Base-by-base conservation (phyloP, 1,140 invertebrate genomes). In the Melanaphis sacchari region DNA sequence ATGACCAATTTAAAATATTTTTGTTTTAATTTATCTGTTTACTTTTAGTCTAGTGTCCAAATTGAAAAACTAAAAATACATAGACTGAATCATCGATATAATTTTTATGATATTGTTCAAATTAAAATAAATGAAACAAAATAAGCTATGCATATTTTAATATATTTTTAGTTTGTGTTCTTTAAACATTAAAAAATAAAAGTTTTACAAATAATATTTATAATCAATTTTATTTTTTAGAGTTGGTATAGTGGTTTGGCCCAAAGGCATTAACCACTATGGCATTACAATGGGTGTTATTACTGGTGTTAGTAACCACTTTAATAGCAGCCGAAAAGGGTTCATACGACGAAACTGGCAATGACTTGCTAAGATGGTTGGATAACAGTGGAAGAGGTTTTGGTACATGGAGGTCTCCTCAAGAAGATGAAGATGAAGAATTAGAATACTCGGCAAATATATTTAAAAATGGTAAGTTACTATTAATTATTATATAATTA, bases 241-340 rank as follows among this genome's bases (percentile, higher is more conserved):
- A 54, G 11, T 54, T 49, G n/a, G 24, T 36, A 36, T 40, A 91
- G 90, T 93, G 91, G 91, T 82, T 82, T 54, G 81, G 76, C 91
- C 66, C 26, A 84, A 40, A 84, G 66, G 91, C 76, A 84, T 85
- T 40, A 81, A 82, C 59, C 91, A 93, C 46, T 84, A 93, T 93
- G 91, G 52, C 91, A 84, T 36, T 85, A 40, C 91, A 84, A 40
- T 93, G 91, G 91, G 46, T 93, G 46, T 40, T 93, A 84, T 52
- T 93, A 31, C 36, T 93, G 15, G 91, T 49, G 31, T 54, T 93
- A 40, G 91, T 84, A 22, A 85, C 91, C 26, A 93, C 91, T 31
- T 6, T 93, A 49, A 93, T 84, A 93, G 76, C 46, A 7, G 91
- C 66, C 46, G 81, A 93, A 93, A 93, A 82, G 36, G 26, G 38